A percentile compares a stretch with the other conserved stretches of the same genome.
phyloP scores from a whole-genome alignment of 2,113 vertebrate genomes.

The Cervus canadensis region DNA sequence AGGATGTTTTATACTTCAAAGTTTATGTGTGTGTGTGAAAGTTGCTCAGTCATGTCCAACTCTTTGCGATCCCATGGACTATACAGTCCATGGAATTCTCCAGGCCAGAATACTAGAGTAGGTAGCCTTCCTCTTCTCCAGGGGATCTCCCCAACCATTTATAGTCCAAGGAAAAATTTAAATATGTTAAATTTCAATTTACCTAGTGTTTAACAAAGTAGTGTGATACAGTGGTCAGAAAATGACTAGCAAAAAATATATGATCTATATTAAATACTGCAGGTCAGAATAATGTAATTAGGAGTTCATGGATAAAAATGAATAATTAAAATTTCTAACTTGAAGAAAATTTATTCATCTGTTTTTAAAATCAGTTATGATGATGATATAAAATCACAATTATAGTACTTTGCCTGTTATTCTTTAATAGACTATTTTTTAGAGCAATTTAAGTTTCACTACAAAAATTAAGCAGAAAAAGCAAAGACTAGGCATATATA shows the following conservation, averaged over 20 bases:
- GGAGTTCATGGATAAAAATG: background rate
- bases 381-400: background rate
- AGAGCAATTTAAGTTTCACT: background rate
- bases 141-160: background rate
- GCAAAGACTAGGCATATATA: background rate
- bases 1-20: background rate
- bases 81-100: background rate
- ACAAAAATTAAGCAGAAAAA: background rate
- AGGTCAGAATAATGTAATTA: background rate
- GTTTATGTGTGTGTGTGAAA: background rate
- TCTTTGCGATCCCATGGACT: background rate
- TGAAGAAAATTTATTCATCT: background rate
- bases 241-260: background rate
- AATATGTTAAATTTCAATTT: background rate
- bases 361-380: background rate
- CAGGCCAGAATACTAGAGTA: background rate
- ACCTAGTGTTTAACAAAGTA: background rate
- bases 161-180: background rate
- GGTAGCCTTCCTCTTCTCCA: background rate
- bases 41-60: background rate
- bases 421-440: background rate
- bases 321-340: background rate
- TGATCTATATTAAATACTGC: background rate
- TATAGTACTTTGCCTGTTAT: background rate
- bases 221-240: background rate